Evolutionary conservation across 2,888 invertebrate genomes (phyloP).

Genomic region (Pilophorus perplexus): DNA sequence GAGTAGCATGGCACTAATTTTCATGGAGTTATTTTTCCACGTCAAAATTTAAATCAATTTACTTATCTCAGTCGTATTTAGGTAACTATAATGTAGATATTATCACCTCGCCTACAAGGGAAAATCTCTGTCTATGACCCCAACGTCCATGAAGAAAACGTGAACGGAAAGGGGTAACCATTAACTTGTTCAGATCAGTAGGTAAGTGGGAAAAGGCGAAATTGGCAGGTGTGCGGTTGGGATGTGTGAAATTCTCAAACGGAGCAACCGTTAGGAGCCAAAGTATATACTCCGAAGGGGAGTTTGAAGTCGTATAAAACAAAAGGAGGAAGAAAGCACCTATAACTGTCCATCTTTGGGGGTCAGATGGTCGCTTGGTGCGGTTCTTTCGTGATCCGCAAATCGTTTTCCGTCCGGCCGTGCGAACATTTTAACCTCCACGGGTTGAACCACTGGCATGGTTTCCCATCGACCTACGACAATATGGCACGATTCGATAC

Average conservation of each 20-base stretch:
- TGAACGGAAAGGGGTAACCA: too few species aligned
- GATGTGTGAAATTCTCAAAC: not conserved
- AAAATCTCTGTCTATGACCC: too few species aligned
- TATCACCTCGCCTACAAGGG: too few species aligned
- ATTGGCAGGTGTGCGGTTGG: too few species aligned
- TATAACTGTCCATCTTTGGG: conserved; percentile 13
- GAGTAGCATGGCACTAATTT: too few species aligned
- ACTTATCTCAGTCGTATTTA: too few species aligned
- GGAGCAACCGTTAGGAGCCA: not conserved
- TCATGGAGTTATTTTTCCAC: too few species aligned
- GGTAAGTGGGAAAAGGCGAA: not conserved
- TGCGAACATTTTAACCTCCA: conserved; percentile 25
- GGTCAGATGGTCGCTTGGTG: conserved; percentile 4
- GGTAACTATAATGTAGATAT: too few species aligned
- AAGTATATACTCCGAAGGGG: not conserved
- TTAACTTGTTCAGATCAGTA: not conserved
- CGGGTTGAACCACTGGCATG: conserved; percentile 17
- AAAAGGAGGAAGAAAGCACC: not conserved
- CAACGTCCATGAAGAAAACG: not conserved
- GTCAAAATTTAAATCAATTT: too few species aligned
- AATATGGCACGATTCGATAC: too few species aligned
- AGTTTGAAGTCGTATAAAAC: not conserved
- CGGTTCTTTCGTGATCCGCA: conserved; percentile 25
- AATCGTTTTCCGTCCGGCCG: conserved; percentile 10
- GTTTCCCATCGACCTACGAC: conserved; percentile 4